Evolutionary conservation across 2,888 invertebrate species (phyloP), one percentile per base, ranked within the genome.

Genomic region (Salticus scenicus): DNA sequence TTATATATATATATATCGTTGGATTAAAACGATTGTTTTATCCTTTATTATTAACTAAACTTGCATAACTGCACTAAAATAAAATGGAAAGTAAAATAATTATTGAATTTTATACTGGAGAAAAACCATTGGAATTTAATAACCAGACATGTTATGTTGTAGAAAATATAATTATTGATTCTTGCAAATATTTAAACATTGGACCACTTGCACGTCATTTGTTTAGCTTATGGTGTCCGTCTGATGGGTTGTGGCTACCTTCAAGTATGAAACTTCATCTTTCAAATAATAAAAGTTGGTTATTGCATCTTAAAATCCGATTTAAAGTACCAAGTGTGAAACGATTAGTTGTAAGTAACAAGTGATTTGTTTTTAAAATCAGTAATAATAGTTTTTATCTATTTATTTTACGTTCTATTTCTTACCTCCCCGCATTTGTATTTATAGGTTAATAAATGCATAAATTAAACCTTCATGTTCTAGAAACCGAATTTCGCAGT

Each of bases 171-270:
- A 94, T 95, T 90, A 93, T 94, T 88, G 91, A 93, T 90, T 92
- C 95, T 88, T 96, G 96, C 90, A 94, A 94, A 90, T 92, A 93
- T 88, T 92, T 95, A 88, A 93, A 93, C 14, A 95, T 97, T 90
- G 94, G 95, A 76, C 96, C 96, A 5, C 92, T 95, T 37, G 94
- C 95, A 63, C 93, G 95, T 86, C 94, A 96, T 89, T 92, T 97
- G 72, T 97, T 96, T 92, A 94, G 95, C 20, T 91, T 97, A 67
- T 93, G 95, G 89, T 92, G 94, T 88, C 93, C 93, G 89, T 93
- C 93, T 63, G 93, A 93, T 80, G 93, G 93, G 89, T 92, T 94
- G 89, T 97, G 95, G 94, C 93, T 95, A 76, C 93, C 94, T 90
- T 93, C 95, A 86, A 94, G 94, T 89, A 92, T 93, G 83, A 91